Evolutionary conservation across 2,888 invertebrate genomes (phyloP).

Genomic region (Hartigia nigra): DNA sequence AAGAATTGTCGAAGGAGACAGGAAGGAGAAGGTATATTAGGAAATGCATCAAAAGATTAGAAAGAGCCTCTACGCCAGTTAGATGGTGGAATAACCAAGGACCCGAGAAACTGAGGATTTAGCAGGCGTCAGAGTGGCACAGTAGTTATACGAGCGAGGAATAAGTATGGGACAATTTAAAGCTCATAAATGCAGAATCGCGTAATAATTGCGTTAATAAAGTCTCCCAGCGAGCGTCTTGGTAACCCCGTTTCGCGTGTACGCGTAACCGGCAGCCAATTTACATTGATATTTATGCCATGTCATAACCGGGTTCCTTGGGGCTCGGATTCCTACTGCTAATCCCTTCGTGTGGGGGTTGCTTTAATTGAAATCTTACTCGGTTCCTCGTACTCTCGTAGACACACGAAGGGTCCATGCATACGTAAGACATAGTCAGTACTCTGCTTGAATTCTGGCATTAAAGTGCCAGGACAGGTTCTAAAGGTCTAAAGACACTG

Average conservation of each 20-base stretch:
- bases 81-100: background rate
- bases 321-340: conserved; percentile 62
- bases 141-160: background rate
- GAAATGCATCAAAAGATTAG: background rate
- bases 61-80: no score
- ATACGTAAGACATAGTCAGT: background rate
- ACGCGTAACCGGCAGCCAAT: conserved; percentile 48
- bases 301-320: conserved; percentile 63
- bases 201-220: conserved; percentile 53
- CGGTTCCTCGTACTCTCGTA: conserved; percentile 43
- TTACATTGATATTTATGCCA: conserved; percentile 67
- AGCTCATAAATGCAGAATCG: conserved; percentile 57
- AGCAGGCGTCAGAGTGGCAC: background rate
- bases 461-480: background rate
- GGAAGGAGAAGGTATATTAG: background rate
- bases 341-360: conserved; percentile 61
- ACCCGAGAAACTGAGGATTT: background rate
- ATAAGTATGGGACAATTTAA: conserved; percentile 41
- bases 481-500: background rate
- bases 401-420: background rate
- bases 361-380: conserved; percentile 66
- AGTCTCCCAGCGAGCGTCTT: conserved; percentile 38
- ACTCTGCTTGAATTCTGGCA: background rate
- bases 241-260: conserved; percentile 18
- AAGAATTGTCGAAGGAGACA: background rate